Evolutionary conservation across 2,797 vertebrate species (phyloP).

Genomic region (Tauraco hartlaubi): DNA sequence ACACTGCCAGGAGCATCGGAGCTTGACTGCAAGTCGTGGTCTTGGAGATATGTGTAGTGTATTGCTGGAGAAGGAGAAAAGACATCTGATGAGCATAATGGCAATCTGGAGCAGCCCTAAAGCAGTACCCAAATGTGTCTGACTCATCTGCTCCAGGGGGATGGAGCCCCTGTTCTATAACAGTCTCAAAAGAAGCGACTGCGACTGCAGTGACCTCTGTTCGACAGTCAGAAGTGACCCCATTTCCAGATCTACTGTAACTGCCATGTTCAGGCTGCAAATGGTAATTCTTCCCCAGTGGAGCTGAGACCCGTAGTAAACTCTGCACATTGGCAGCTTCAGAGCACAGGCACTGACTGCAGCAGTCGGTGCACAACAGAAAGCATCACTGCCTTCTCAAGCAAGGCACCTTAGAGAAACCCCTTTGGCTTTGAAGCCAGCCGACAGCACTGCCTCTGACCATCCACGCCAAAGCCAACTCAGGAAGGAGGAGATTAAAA

Average conservation of each 20-base stretch:
- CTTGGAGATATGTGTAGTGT: background rate
- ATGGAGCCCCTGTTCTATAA: background rate
- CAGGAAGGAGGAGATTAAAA: background rate
- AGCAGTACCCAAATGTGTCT: background rate
- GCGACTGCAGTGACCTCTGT: background rate
- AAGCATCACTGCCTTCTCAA: background rate
- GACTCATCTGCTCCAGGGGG: background rate
- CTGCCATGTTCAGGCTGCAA: background rate
- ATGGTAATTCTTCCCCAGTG: background rate
- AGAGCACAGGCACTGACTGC: background rate
- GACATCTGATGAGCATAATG: background rate
- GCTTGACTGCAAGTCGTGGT: background rate
- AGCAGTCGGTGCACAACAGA: background rate
- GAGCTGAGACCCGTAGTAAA: background rate
- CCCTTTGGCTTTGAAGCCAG: background rate
- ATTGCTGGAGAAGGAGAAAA: background rate
- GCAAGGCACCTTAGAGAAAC: background rate
- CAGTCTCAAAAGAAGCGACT: background rate
- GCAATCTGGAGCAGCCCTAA: background rate
- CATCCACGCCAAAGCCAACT: background rate
- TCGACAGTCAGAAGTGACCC: background rate
- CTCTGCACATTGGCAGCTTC: background rate
- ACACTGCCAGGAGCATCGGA: accelerated
- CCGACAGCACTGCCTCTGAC: background rate
- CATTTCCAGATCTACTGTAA: background rate